Evolutionary conservation across 2,797 vertebrate species (phyloP), one percentile per base, ranked within the genome.

Genomic region (Enteromius unitaeniatus): DNA sequence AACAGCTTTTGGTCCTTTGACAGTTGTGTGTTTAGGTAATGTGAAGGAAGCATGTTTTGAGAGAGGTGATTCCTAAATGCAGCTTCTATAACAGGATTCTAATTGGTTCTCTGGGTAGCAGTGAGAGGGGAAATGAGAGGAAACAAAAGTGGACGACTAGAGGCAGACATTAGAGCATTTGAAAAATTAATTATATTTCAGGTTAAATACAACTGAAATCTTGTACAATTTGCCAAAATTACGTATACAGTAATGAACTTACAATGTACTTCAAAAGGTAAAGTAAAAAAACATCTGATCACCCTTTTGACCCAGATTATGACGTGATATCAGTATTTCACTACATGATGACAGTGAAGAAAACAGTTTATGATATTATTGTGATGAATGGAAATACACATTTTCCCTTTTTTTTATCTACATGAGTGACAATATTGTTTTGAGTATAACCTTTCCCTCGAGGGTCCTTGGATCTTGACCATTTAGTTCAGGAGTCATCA

Each of bases 41-140:
- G 60, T 10, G 19, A 65, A 74, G 23, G 58, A 64, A 31, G 14
- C 70, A 23, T 51, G 58, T 15, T 62, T 14, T 40, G 28, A 65
- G 70, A 74, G 58, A 65, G 42, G 70, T 23, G 58, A 62, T 78
- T 82, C 55, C 74, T 84, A 58, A 74, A 79, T 31, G 51, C 64
- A 73, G 68, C 47, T 42, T 79, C 80, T 67, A n/a, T 85, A 85
- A 87, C 70, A 80, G 72, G 78, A 88, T 87, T 86, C 76, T 83
- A 83, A 86, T 87, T 84, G 37, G 21, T 23, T 79, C 14, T 58
- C 53, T 58, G 65, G 62, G 37, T 64, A 81, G 78, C 53, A 14
- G 28, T 40, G 55, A 60, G 34, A 51, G 45, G 64, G 69, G 67
- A 70, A 74, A n/a, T 60, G 15, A 75, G 37, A 62, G 37, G 64